Conservation (phyloP, 2,113 vertebrate species). For the Mustela lutreola region DNA sequence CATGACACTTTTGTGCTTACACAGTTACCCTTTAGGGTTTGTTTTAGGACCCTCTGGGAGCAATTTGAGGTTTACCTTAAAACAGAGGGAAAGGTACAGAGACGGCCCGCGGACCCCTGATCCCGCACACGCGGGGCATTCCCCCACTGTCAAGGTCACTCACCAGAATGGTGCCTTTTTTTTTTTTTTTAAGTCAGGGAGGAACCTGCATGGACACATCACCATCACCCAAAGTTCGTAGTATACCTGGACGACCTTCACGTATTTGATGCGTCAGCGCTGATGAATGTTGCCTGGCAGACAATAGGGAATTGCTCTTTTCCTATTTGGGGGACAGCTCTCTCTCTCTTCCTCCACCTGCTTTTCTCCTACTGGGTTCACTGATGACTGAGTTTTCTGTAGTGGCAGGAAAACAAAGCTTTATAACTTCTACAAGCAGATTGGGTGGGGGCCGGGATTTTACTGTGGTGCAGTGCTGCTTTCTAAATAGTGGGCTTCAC, state of each 20-base stretch:
- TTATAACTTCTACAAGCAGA: background rate
- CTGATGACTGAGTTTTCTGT: background rate
- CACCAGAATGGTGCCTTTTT: background rate
- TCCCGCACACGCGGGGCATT: too few species aligned
- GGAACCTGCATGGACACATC: background rate
- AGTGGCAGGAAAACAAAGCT: background rate
- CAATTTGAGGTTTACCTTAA: background rate
- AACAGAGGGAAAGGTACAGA: background rate
- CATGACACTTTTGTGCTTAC: background rate
- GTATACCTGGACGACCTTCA: background rate
- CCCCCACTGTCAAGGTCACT: background rate
- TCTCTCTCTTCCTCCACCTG: background rate
- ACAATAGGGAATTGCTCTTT: background rate
- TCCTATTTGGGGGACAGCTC: background rate
- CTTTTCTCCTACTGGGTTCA: background rate
- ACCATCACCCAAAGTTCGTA: background rate
- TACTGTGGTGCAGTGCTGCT: background rate
- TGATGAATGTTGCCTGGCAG: background rate
- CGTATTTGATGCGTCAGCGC: background rate
- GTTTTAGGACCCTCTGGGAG: background rate
- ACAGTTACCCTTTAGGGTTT: background rate
- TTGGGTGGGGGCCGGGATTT: background rate
- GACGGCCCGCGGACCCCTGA: background rate
- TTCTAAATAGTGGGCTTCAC: background rate
- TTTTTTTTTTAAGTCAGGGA: background rate